Evolutionary conservation across 92 coral and sea anemone species (phyloP), one percentile per base, ranked within the genome.

Genomic region (Porites lobata): DNA sequence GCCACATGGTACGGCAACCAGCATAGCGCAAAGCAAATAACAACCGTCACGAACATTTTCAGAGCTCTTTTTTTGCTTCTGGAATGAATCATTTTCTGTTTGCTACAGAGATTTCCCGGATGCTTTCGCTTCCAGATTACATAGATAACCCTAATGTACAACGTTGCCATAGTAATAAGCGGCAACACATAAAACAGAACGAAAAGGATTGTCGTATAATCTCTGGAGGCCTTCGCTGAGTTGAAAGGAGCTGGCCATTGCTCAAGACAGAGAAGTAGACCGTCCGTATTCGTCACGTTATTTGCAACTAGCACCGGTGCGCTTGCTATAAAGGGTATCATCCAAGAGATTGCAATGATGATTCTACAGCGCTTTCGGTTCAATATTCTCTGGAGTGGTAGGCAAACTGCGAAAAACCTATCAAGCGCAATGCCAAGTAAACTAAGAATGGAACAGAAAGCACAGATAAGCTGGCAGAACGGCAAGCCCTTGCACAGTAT

Each of bases 371-470:
- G 87, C 8, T 68, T 82, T n/a, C 72, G 78, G 6, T 89, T 90
- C 20, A 95, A 84, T 72, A 86, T 64, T 72, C 85, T 89, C 69
- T 89, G 89, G n/a, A 93, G 92, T 1, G 98, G 96, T n/a, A 88
- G 78, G 12, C 85, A 71, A 67, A 95, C 89, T 7, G 98, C 95
- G 13, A 86, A 91, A 50, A 82, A 91, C 1, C 96, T 89, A 76
- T 95, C 98, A 38, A 91, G 72, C 8, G 98, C 96, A 72, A 95
- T 95, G 12, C 91, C 89, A 32, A 84, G 82, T 57, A 95, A 79
- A 56, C 95, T 95, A 17, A 95, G 88, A 10, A 93, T 92, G 2
- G 98, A 93, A 51, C 96, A 94, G 62, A 85, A 93, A 59, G 94
- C 87, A 1, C 96, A 93, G 32, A 91, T 81, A 7, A 86, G 91